These are phyloP conservation scores for Opisthocomus hoazin DNA, from an alignment of 2,113 vertebrate species.

Conservation along the genomic window DNA sequence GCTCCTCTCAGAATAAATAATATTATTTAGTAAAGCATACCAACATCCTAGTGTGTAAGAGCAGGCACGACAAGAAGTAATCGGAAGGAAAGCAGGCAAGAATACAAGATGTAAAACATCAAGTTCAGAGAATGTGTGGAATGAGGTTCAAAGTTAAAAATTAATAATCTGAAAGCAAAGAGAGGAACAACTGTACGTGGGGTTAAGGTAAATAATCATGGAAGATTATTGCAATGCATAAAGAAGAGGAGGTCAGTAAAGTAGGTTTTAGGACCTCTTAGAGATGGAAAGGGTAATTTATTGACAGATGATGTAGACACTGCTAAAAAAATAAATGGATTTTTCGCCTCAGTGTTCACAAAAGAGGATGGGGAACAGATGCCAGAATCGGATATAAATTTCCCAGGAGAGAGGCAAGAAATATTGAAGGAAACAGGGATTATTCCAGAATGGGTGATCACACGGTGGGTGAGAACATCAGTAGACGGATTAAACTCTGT, in stretches of 20 bases:
- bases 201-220: conserved; percentile 5
- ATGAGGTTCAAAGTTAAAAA: neutral
- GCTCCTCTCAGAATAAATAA: neutral
- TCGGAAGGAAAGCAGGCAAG: neutral
- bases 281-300: conserved; percentile 46
- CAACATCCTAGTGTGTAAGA: neutral
- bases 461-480: neutral
- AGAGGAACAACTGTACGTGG: neutral
- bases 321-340: conserved; percentile 67
- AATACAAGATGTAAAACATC: neutral
- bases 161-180: neutral
- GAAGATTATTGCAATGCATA: neutral
- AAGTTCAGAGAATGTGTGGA: neutral
- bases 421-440: conserved; percentile 49
- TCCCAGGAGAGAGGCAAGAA: conserved; percentile 58
- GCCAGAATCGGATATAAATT: conserved; percentile 55
- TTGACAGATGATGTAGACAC: conserved; percentile 52
- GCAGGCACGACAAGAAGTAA: neutral
- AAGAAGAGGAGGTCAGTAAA: neutral
- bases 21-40: neutral
- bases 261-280: conserved; percentile 8
- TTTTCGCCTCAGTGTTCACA: conserved; percentile 68
- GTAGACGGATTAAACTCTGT: neutral
- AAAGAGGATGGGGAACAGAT: conserved; percentile 62
- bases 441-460: conserved; percentile 35